Evolutionary conservation across 2,888 invertebrate genomes (phyloP).

Genomic region (Sipha maydis): DNA sequence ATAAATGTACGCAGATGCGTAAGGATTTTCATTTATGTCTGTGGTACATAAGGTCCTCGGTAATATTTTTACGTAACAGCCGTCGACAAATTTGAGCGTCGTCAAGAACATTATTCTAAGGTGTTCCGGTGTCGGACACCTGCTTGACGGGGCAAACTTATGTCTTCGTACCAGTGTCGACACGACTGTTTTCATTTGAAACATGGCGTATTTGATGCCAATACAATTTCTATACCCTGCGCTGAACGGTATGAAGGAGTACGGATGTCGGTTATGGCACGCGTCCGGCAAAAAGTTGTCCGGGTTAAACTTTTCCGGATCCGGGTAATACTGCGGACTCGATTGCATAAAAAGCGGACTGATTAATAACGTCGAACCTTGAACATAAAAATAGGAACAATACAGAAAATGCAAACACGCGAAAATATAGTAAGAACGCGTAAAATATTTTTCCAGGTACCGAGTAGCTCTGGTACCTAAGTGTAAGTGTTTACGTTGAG

Average conservation of each 20-base stretch:
- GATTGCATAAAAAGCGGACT: not conserved
- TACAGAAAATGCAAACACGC: not conserved
- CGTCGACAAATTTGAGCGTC: slow-evolving; percentile 35
- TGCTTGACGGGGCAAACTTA: slow-evolving; percentile 20
- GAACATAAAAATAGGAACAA: not conserved
- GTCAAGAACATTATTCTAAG: slow-evolving; percentile 9
- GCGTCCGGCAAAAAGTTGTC: slow-evolving; percentile 68
- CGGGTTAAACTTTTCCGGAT: slow-evolving; percentile 25
- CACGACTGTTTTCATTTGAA: slow-evolving; percentile 43
- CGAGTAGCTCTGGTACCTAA: too few relatives aligned
- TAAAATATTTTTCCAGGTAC: not conserved
- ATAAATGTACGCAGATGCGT: too few relatives aligned
- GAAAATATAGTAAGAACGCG: too few relatives aligned
- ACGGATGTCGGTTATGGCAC: slow-evolving; percentile 68
- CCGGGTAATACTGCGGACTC: not conserved
- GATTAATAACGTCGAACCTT: not conserved
- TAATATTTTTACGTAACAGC: slow-evolving; percentile 24
- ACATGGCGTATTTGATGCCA: slow-evolving; percentile 54
- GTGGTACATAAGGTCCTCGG: not conserved
- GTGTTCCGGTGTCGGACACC: slow-evolving; percentile 25
- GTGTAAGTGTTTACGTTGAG: too few relatives aligned
- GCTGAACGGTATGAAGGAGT: slow-evolving; percentile 69
- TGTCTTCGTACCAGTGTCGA: slow-evolving; percentile 40
- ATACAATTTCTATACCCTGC: slow-evolving; percentile 66
- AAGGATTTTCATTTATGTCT: too few relatives aligned